Conservation (phyloP, 2,888 invertebrate species). For the Sphinx pinastri region DNA sequence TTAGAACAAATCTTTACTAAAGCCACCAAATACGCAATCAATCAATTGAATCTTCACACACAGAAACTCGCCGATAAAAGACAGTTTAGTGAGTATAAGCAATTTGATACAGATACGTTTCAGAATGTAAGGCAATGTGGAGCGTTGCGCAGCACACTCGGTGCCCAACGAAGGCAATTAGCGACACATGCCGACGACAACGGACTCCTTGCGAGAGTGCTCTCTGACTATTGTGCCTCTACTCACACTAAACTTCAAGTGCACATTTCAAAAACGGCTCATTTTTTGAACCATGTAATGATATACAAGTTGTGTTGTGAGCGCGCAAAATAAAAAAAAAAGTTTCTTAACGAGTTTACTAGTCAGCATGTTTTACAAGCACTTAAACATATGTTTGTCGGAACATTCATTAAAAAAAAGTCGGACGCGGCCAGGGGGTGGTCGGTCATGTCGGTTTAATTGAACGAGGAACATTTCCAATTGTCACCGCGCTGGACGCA, state of each 20-base stretch:
- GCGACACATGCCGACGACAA: conserved; percentile 66
- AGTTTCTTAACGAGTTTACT: background rate
- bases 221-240: conserved; percentile 52
- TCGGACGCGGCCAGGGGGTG: conserved; percentile 38
- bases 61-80: conserved; percentile 29
- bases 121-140: conserved; percentile 32
- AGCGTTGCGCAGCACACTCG: conserved; percentile 42
- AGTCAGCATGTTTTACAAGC: conserved; percentile 30
- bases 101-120: conserved; percentile 48
- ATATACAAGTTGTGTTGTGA: conserved; percentile 30
- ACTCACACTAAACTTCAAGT: conserved; percentile 45
- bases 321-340: conserved; percentile 18
- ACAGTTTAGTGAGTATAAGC: conserved; percentile 51
- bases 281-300: conserved; percentile 36
- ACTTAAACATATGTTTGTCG: conserved; percentile 35
- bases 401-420: conserved; percentile 45
- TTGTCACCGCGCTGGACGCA: conserved; percentile 57
- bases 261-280: conserved; percentile 43
- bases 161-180: conserved; percentile 71
- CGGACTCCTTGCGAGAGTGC: conserved; percentile 50
- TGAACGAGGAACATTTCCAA: conserved; percentile 61
- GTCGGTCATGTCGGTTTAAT: conserved; percentile 63
- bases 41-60: conserved; percentile 7
- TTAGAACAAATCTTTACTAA: background rate
- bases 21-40: background rate